Evolutionary conservation across 2,113 vertebrate genomes (phyloP).

Genomic region (Plecotus auritus): DNA sequence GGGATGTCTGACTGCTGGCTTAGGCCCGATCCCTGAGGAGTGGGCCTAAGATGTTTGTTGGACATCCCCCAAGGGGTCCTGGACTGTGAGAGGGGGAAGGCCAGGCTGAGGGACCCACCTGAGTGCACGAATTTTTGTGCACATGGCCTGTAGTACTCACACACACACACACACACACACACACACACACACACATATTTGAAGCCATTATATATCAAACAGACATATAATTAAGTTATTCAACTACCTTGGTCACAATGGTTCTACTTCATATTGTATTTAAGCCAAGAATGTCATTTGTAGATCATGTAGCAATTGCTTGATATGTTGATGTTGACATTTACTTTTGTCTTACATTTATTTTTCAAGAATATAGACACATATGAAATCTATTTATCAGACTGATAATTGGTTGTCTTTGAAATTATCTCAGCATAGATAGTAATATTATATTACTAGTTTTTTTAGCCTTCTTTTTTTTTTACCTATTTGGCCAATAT

Average conservation of each 20-base stretch:
- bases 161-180: too few relatives aligned
- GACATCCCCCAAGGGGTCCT: too few relatives aligned
- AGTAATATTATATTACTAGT: neutral
- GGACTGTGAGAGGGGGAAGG: too few relatives aligned
- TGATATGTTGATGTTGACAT: neutral
- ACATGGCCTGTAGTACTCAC: too few relatives aligned
- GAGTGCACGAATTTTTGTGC: too few relatives aligned
- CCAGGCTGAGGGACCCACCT: too few relatives aligned
- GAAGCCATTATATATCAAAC: neutral
- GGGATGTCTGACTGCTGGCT: too few relatives aligned
- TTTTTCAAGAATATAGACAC: neutral
- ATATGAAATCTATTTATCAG: neutral
- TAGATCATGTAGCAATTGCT: neutral
- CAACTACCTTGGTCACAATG: neutral
- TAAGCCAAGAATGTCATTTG: neutral
- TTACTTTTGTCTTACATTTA: neutral
- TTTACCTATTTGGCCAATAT: neutral
- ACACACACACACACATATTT: neutral
- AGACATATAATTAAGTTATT: neutral
- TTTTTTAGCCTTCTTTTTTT: neutral
- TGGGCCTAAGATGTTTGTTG: too few relatives aligned
- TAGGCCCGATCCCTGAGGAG: too few relatives aligned
- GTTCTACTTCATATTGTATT: neutral
- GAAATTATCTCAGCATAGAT: neutral
- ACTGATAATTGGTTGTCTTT: neutral